Base-by-base conservation (phyloP, 30 jellyfish, hydroid and myxozoan species). In the Hydractinia symbiolongicarpus region DNA sequence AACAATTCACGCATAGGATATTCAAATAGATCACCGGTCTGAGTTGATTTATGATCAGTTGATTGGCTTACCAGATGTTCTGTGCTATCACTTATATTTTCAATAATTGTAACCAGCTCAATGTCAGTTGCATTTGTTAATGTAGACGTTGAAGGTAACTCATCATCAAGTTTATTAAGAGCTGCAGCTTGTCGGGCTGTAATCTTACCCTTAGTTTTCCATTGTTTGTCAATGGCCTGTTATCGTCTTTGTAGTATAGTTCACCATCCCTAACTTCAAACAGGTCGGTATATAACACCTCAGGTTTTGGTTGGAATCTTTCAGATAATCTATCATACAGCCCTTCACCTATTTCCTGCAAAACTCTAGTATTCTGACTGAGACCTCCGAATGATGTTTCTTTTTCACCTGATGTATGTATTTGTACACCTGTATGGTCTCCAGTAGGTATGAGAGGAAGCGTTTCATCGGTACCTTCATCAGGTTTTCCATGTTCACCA, bases 381-480 rank as follows among this genome's bases (percentile, higher is more conserved):
- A 57, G 68, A 57, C 68, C 68, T 57, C 68, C 68, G 68, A 57
- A 57, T 9, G 68, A 57, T 9, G 68, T 57, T 57, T 57, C 68
- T 57, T 57, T 57, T 57, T 57, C 68, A 57, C 68, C 68, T 57
- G 68, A 57, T 57, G 68, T 57, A 57, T 57, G 68, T 57, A 57
- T 57, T 57, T 57, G 68, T 57, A 57, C 68, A 57, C 68, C 68
- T 57, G 68, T 57, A 57, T n/a, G 68, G 68, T 57, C 68, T 57
- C 68, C 68, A n/a, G 68, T 57, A n/a, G 68, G 68, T 57, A 57
- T 57, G 68, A 57, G 68, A 57, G 68, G 68, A 57, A 57, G n/a
- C 68, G 68, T 57, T n/a, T 57, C 68, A 57, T 57, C 68, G 10
- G 68, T 57, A 9, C 13, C n/a, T n/a, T 57, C 68, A 57, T 57